Conservation (phyloP, 2,888 invertebrate genomes). For the Pandemis heparana region DNA sequence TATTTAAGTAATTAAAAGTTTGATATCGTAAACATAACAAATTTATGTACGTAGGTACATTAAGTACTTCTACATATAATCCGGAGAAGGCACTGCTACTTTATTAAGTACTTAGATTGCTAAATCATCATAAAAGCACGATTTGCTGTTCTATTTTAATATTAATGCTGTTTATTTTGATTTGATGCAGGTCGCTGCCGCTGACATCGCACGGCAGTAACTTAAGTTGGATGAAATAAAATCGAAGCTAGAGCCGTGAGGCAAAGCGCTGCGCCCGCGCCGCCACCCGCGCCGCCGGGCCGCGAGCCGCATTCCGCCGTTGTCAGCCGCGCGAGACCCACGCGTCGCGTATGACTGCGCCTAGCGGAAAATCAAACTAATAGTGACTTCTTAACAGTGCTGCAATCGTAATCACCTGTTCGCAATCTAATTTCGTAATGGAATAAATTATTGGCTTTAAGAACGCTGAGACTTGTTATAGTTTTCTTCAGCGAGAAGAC, state of each 20-base stretch:
- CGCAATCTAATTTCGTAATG: conserved; percentile 51
- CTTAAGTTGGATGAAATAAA: conserved; percentile 50
- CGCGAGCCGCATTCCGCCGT: conserved; percentile 64
- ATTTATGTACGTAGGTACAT: too few relatives aligned
- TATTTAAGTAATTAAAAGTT: too few relatives aligned
- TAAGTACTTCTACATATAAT: too few relatives aligned
- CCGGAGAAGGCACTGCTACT: too few relatives aligned
- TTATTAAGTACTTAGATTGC: neutral
- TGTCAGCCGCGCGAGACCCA: conserved; percentile 59
- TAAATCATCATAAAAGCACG: neutral
- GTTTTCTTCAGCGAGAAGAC: conserved; percentile 64
- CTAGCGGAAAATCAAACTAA: conserved; percentile 54
- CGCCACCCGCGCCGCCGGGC: conserved; percentile 53
- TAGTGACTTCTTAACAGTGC: conserved; percentile 47
- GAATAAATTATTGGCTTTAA: conserved; percentile 50
- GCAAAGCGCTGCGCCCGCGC: conserved; percentile 53
- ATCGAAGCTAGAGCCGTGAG: conserved; percentile 60
- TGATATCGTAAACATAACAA: too few relatives aligned
- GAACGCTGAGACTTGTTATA: conserved; percentile 53
- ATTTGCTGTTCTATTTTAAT: neutral
- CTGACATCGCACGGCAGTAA: conserved; percentile 26
- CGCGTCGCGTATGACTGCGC: conserved; percentile 55
- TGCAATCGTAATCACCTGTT: conserved; percentile 56
- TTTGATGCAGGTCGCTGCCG: conserved; percentile 50
- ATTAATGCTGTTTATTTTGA: conserved; percentile 34